phyloP scores from a whole-genome alignment of 2,113 vertebrate species.

The Motacilla alba region DNA sequence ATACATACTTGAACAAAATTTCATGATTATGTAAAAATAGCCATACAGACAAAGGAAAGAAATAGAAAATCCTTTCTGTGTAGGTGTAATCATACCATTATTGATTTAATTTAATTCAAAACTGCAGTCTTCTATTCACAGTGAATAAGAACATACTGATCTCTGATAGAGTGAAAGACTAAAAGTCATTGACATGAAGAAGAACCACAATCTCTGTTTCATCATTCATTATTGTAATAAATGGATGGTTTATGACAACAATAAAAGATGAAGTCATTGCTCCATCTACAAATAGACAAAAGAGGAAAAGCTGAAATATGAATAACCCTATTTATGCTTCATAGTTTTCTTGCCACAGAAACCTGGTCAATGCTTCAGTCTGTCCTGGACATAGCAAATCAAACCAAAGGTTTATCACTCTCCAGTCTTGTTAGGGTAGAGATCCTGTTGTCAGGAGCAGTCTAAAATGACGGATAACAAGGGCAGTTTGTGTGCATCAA shows the following conservation, averaged over 20 bases:
- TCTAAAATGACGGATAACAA: not conserved
- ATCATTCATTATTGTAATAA: not conserved
- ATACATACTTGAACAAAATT: not conserved
- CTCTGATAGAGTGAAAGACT: not conserved
- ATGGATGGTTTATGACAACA: not conserved
- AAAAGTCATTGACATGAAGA: not conserved
- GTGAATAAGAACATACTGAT: not conserved
- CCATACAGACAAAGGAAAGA: not conserved
- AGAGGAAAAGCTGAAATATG: not conserved
- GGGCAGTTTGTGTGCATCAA: not conserved
- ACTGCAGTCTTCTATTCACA: not conserved
- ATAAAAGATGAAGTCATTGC: not conserved
- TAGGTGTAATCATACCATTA: not conserved
- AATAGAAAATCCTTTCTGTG: not conserved
- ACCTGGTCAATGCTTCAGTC: not conserved
- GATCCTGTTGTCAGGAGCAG: not conserved
- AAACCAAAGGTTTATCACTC: not conserved
- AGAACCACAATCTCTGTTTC: not conserved
- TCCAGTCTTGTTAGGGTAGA: not conserved
- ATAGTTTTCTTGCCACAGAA: not conserved
- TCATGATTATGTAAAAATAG: not conserved
- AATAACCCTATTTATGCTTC: not conserved
- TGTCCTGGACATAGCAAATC: not conserved
- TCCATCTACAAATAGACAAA: not conserved
- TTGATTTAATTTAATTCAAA: not conserved